Evolutionary conservation across 2,113 vertebrate genomes (phyloP).

Genomic region (Hippocampus comes): DNA sequence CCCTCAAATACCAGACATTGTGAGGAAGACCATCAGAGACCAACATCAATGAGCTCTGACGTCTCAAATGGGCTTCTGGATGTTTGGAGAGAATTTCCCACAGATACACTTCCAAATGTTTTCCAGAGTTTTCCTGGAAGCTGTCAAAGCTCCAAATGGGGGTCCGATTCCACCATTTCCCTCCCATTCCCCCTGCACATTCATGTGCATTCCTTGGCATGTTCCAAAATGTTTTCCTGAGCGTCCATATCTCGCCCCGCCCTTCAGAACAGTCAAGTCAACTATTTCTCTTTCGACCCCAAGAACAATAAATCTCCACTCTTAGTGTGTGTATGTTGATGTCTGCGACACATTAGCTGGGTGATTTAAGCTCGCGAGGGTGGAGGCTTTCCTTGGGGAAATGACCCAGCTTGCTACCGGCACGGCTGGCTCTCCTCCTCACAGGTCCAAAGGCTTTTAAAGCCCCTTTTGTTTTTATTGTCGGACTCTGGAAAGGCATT

Average conservation of each 20-base stretch:
- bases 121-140: neutral
- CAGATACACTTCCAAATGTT: neutral
- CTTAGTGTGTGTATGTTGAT: constrained; percentile 28
- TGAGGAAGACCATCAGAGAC: neutral
- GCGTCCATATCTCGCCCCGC: constrained; percentile 32
- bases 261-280: constrained; percentile 33
- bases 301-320: constrained; percentile 56
- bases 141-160: neutral
- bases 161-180: neutral
- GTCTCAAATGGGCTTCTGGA: neutral
- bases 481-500: constrained; percentile 31
- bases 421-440: constrained; percentile 20
- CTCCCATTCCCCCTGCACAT: neutral
- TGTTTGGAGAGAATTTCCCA: neutral
- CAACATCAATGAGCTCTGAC: neutral
- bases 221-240: constrained; percentile 36
- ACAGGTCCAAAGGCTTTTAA: constrained; percentile 44
- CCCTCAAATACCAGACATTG: neutral
- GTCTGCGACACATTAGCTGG: constrained; percentile 38
- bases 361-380: constrained; percentile 46
- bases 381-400: constrained; percentile 51
- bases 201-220: neutral
- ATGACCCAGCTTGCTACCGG: constrained; percentile 32
- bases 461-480: constrained; percentile 54
- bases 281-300: constrained; percentile 51